Conservation (phyloP, 2,113 vertebrate genomes). For the Anarrhichthys ocellatus region DNA sequence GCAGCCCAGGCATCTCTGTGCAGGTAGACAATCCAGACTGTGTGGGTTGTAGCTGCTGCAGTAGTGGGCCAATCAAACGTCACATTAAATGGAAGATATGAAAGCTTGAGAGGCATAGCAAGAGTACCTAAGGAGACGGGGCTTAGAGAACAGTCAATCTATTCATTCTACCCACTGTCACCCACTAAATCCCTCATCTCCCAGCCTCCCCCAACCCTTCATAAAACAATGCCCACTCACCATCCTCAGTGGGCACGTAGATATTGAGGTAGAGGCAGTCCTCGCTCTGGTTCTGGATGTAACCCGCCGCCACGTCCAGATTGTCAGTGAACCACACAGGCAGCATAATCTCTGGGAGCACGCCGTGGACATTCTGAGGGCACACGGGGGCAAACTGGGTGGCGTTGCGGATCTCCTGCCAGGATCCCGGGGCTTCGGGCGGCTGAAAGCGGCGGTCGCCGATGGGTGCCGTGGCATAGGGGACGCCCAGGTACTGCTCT, state of each 20-base stretch:
- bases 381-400: slow-evolving; percentile 92
- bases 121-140: background rate
- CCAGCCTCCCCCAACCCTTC: slow-evolving; percentile 9
- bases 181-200: background rate
- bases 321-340: slow-evolving; percentile 96
- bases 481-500: slow-evolving; percentile 92
- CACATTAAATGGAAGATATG: background rate
- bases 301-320: slow-evolving; percentile 90
- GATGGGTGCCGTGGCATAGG: slow-evolving; percentile 91
- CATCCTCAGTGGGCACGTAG: slow-evolving; percentile 94
- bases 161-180: background rate
- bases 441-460: slow-evolving; percentile 92
- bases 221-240: slow-evolving; percentile 81
- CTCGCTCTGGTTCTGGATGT: slow-evolving; percentile 95
- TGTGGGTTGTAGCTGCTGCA: background rate
- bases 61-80: background rate
- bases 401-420: slow-evolving; percentile 92
- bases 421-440: slow-evolving; percentile 91
- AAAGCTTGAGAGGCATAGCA: slow-evolving; percentile 15
- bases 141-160: slow-evolving; percentile 40
- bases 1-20: background rate
- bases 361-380: slow-evolving; percentile 92
- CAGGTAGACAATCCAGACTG: background rate
- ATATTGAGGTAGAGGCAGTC: slow-evolving; percentile 95
- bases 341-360: slow-evolving; percentile 93